phyloP scores from a whole-genome alignment of 2,797 vertebrate species.

The Craterocephalus amniculus region DNA sequence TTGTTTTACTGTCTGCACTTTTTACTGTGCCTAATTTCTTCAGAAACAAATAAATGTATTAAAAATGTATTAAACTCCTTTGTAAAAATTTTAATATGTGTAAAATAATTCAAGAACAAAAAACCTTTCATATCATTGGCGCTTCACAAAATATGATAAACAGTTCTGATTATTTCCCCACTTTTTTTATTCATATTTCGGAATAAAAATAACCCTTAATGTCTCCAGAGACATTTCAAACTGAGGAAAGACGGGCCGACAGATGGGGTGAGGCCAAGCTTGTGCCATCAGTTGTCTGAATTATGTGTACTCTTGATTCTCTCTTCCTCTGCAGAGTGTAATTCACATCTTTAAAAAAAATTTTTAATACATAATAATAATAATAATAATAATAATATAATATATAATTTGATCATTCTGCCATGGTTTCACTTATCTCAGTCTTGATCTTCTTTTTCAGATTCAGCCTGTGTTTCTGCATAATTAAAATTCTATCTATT shows the following conservation, averaged over 20 bases:
- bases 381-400: no score
- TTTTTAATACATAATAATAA: constrained; percentile 8
- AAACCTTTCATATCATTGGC: no score
- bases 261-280: constrained; percentile 41
- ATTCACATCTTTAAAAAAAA: constrained; percentile 61
- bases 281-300: constrained; percentile 56
- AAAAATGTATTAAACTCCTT: not conserved
- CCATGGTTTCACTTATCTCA: constrained; percentile 8
- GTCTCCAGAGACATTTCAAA: constrained; percentile 16
- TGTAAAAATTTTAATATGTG: no score
- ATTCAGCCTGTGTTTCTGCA: constrained; percentile 28
- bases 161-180: no score
- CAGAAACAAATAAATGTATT: not conserved
- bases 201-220: not conserved
- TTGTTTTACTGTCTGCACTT: not conserved
- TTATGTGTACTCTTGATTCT: constrained; percentile 33
- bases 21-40: not conserved
- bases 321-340: constrained; percentile 59
- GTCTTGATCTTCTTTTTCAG: constrained; percentile 21
- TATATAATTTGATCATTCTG: constrained; percentile 50
- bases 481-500: not conserved
- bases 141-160: no score
- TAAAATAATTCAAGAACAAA: no score
- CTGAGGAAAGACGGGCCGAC: constrained; percentile 22
- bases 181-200: not conserved